Evolutionary conservation across 2,113 vertebrate species (phyloP).

Genomic region (Haemorhous mexicanus): DNA sequence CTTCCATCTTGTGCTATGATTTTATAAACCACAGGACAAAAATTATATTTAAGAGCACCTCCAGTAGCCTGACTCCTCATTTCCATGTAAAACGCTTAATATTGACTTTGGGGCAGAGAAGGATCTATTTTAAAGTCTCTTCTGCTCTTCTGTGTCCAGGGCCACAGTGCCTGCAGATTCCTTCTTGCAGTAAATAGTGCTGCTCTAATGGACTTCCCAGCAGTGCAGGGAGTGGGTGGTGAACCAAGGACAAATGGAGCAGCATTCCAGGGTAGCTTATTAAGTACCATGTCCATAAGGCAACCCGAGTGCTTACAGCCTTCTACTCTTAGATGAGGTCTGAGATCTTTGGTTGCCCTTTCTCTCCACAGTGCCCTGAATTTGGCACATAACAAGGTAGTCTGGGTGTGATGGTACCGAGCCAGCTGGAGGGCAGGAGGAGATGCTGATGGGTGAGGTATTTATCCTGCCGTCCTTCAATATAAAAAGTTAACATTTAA

Average conservation of each 20-base stretch:
- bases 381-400: neutral
- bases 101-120: neutral
- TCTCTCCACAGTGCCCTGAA: neutral
- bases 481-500: conserved; percentile 22
- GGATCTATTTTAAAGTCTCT: neutral
- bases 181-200: neutral
- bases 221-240: neutral
- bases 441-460: neutral
- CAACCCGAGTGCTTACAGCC: neutral
- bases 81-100: neutral
- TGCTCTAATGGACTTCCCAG: neutral
- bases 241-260: neutral
- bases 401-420: rapidly evolving
- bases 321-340: neutral
- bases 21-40: neutral
- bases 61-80: neutral
- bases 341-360: neutral
- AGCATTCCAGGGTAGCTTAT: neutral
- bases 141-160: neutral
- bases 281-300: neutral
- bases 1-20: neutral
- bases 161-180: neutral
- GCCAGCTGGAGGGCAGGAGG: neutral
- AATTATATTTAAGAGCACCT: neutral
- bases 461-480: neutral